Conservation (phyloP, 2,888 invertebrate species). For the Nemoura dubitans region DNA sequence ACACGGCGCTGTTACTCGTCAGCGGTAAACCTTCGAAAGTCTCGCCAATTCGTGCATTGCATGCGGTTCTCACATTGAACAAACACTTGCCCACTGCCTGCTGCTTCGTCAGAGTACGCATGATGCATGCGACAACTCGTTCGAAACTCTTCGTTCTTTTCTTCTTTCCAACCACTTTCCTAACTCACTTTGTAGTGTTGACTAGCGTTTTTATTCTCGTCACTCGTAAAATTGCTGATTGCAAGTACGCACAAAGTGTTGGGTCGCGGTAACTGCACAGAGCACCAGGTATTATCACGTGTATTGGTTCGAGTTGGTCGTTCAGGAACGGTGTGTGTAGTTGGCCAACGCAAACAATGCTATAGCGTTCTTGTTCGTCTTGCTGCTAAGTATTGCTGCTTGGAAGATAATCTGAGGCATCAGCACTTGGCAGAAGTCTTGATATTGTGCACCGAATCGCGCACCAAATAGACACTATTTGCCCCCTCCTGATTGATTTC, state of each 20-base stretch:
- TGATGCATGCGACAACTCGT: neutral
- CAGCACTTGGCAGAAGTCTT: too few species aligned
- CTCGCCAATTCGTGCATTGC: neutral
- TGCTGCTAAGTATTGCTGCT: too few species aligned
- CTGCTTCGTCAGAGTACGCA: conserved; percentile 17
- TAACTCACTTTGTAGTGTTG: conserved; percentile 34
- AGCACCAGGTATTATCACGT: neutral
- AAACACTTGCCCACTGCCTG: conserved; percentile 37
- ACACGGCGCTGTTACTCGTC: conserved; percentile 65
- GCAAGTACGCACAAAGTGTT: conserved; percentile 19
- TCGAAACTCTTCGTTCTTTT: neutral
- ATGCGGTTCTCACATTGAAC: neutral
- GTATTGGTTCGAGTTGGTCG: neutral
- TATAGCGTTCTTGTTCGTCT: neutral
- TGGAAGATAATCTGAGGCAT: too few species aligned
- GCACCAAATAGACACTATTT: neutral
- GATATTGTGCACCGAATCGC: neutral
- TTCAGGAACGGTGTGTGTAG: neutral
- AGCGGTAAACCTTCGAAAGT: conserved; percentile 59
- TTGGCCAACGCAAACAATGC: neutral
- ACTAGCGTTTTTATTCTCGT: neutral
- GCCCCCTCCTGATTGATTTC: neutral
- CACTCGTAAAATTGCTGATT: neutral
- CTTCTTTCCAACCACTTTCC: conserved; percentile 38
- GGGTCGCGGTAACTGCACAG: neutral